Evolutionary conservation across 2,797 vertebrate species (phyloP).

Genomic region (Anas flavirostris): DNA sequence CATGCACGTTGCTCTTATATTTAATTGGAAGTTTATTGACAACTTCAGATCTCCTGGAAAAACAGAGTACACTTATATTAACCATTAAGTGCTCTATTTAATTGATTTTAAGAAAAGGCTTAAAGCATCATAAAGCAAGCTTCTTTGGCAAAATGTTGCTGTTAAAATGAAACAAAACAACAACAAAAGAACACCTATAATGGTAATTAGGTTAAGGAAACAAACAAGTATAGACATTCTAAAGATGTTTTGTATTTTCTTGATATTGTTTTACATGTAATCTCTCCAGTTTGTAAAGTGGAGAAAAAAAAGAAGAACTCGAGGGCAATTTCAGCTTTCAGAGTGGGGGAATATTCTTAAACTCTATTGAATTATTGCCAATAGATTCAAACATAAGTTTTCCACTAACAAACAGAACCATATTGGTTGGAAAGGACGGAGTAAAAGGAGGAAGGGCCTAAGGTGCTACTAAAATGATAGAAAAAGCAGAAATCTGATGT

Average conservation of each 20-base stretch:
- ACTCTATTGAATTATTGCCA: neutral
- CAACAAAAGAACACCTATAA: neutral
- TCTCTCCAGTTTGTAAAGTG: neutral
- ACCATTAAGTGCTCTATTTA: neutral
- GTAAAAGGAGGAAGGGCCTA: neutral
- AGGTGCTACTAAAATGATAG: neutral
- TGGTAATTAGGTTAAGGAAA: neutral
- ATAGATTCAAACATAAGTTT: too few relatives aligned
- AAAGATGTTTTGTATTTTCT: neutral
- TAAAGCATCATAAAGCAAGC: neutral
- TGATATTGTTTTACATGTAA: neutral
- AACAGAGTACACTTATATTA: neutral
- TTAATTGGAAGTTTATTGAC: neutral
- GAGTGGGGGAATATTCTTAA: neutral
- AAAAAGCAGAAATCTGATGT: neutral
- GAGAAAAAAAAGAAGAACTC: too few relatives aligned
- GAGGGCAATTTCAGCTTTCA: neutral
- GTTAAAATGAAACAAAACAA: neutral
- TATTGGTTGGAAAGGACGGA: neutral
- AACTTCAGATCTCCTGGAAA: neutral
- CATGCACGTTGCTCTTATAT: neutral
- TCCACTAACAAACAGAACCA: neutral
- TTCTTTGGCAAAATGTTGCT: neutral
- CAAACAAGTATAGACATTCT: neutral
- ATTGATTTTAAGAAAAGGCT: neutral